These are phyloP conservation scores for Oreochromis spilurus DNA, from an alignment of 2,113 vertebrate species.

Conservation along the genomic window DNA sequence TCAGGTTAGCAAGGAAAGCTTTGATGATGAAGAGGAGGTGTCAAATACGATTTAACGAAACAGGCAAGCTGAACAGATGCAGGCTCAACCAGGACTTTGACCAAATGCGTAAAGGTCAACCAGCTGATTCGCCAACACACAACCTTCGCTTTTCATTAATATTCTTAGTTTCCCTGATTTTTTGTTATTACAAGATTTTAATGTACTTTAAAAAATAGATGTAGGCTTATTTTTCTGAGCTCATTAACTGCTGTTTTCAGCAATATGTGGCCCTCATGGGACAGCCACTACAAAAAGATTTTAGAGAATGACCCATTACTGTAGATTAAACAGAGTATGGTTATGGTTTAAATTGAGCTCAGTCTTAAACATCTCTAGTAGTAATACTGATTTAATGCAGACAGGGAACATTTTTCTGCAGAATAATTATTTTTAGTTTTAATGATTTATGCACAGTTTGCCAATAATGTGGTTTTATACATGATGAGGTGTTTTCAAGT, in stretches of 20 bases:
- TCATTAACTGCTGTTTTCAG: too few species aligned
- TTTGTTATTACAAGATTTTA: too few species aligned
- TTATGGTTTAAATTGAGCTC: too few species aligned
- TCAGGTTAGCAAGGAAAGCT: not conserved
- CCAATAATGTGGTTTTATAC: not conserved
- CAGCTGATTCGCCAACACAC: not conserved
- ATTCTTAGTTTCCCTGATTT: not conserved
- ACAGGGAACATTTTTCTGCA: not conserved
- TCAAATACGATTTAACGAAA: not conserved
- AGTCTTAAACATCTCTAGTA: too few species aligned
- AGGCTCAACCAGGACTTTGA: not conserved
- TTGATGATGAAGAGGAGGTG: not conserved
- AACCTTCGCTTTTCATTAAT: not conserved
- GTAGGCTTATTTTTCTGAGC: too few species aligned
- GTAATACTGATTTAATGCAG: not conserved
- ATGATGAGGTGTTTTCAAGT: not conserved
- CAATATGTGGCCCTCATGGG: too few species aligned
- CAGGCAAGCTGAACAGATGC: not conserved
- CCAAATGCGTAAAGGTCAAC: not conserved
- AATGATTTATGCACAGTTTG: not conserved
- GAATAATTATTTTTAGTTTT: not conserved
- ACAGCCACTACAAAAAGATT: too few species aligned
- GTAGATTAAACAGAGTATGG: too few species aligned
- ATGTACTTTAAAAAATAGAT: too few species aligned
- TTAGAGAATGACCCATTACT: too few species aligned